Conservation (phyloP, 2,797 vertebrate genomes). For the Loris lydekkerianus region DNA sequence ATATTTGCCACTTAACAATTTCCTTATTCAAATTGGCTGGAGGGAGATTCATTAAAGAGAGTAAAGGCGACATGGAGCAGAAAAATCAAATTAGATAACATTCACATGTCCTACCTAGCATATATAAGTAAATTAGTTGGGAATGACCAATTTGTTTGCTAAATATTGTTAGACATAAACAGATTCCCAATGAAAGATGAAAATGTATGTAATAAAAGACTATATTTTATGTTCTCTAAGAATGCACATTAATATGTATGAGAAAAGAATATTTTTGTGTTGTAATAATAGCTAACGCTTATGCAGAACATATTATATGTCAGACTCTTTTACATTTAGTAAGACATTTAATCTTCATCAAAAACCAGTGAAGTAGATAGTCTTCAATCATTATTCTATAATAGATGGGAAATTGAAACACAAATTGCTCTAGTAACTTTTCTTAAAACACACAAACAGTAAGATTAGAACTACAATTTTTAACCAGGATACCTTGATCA, state of each 20-base stretch:
- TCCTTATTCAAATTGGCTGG: conserved; percentile 73
- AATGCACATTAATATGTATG: not conserved
- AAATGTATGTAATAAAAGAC: conserved; percentile 50
- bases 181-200: conserved; percentile 6
- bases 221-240: conserved; percentile 8
- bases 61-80: not conserved
- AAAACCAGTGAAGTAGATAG: not conserved
- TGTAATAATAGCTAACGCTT: not conserved
- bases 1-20: conserved; percentile 74
- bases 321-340: not conserved
- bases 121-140: conserved; percentile 51
- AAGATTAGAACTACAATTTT: not conserved
- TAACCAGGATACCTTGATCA: not conserved
- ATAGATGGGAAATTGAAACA: not conserved
- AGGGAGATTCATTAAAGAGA: conserved; percentile 66
- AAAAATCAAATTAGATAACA: conserved; percentile 62
- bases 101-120: not conserved
- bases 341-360: not conserved
- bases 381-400: not conserved
- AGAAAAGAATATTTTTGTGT: conserved; percentile 24
- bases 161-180: conserved; percentile 36
- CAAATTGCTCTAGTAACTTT: not conserved
- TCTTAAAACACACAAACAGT: not conserved
- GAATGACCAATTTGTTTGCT: conserved; percentile 59
- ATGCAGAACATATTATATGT: not conserved